Evolutionary conservation across 2,797 vertebrate genomes (phyloP), one percentile per base, ranked within the genome.

Genomic region (Rhabdophis nuchalis): DNA sequence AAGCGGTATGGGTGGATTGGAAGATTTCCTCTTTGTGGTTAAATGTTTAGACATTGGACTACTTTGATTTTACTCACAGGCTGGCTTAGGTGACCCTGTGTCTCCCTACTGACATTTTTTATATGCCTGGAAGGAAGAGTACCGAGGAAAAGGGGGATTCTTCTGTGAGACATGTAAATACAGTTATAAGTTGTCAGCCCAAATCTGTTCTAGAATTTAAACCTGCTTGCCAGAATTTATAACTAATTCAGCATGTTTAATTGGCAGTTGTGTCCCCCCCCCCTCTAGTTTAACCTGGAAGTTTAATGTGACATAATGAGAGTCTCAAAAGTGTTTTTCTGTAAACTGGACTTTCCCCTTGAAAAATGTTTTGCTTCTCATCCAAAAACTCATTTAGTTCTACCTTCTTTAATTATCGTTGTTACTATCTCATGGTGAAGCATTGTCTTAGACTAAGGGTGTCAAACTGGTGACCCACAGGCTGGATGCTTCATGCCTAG

Each of bases 21-120:
- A 97, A 98, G 97, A 98, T 98, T 98, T 98, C 97, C 97, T 98
- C 97, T 98, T 97, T 98, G 97, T 97, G 97, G 97, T 97, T 97
- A 98, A 98, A 98, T 98, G 97, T 98, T 98, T 98, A 97, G 97
- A 98, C 97, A 97, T 98, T 98, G 98, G 97, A 97, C 97, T 98
- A 98, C 97, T 98, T 98, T 98, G 97, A 98, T 97, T 98, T 98
- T 97, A 96, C 96, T 97, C 95, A 93, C 96, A 96, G 97, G 96
- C 97, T 97, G 97, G 97, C 97, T 97, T 97, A 96, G 97, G 96
- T 98, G 98, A 98, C 97, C 97, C 97, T 96, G 95, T 96, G 96
- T 97, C 96, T 94, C 77, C 94, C 95, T 96, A 97, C 96, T 97
- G 97, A 98, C 97, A 97, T 95, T 97, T 97, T 95, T 95, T 95